Base-by-base conservation (phyloP, 2,797 vertebrate genomes). In the Taeniopygia guttata region DNA sequence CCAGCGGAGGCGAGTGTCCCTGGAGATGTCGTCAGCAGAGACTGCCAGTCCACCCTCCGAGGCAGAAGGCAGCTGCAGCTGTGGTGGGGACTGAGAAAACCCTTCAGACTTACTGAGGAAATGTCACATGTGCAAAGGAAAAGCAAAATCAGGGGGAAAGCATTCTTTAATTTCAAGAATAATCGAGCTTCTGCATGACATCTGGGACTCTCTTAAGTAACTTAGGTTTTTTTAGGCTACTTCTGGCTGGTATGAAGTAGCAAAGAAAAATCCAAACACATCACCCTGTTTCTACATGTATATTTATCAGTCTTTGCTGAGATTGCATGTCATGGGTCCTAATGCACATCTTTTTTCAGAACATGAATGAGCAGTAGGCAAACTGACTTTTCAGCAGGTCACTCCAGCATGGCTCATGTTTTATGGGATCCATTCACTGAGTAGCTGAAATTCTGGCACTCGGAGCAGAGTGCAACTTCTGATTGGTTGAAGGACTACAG, bases 341-440 rank as follows among this genome's bases (percentile, higher is more conserved):
- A 91, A 89, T 49, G 70, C 89, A 73, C 83, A 88, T 91, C 63
- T 92, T 43, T 74, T 63, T 86, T 80, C 91, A 84, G 62, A 89
- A 80, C 75, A 77, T 6, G 20, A 76, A 80, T 16, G 64, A 96
- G 88, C 72, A 79, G 74, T 72, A 93, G 90, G 92, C 87, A 73
- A 86, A 84, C 83, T 76, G 76, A 90, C 85, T 77, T 92, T 64
- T 79, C 58, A 84, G 59, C 92, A 84, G 70, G 67, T 82, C 89
- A 62, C 70, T 93, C 92, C 88, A 91, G 91, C 92, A 72, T 87
- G 84, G 91, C 74, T 94, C 92, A 49, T 62, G 49, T 93, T 96
- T 87, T 93, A 55, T 42, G 18, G n/a, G 74, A 90, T 82, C 87
- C 55, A 34, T 58, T 75, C 80, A 63, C 49, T 69, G 51, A 90